Percentiles rank a stretch among this genome's conserved stretches.
phyloP scores from a whole-genome alignment of 2,888 invertebrate genomes.

The Cheilosia impressa region DNA sequence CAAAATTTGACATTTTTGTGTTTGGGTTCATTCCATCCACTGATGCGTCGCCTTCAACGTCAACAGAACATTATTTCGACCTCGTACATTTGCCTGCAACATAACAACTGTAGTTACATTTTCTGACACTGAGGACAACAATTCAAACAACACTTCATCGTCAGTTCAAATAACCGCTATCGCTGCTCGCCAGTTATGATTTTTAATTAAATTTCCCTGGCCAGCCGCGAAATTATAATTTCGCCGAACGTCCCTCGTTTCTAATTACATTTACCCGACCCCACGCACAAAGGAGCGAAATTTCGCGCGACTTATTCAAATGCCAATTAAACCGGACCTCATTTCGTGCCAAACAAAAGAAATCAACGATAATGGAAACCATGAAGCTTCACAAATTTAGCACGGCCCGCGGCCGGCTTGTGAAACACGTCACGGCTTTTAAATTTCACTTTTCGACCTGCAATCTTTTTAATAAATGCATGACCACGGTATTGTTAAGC shows the following conservation, averaged over 20 bases:
- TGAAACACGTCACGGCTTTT: conserved; percentile 14
- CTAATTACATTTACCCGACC: neutral
- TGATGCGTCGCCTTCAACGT: too few relatives aligned
- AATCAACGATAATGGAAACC: neutral
- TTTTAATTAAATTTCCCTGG: too few relatives aligned
- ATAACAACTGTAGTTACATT: too few relatives aligned
- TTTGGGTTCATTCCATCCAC: too few relatives aligned
- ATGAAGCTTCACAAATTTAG: neutral
- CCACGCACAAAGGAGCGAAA: neutral
- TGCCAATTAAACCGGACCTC: conserved; percentile 16
- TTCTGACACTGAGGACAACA: too few relatives aligned
- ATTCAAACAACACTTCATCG: too few relatives aligned
- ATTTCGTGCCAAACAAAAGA: neutral
- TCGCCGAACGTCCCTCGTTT: neutral
- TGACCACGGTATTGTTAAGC: conserved; percentile 32
- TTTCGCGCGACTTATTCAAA: conserved; percentile 3
- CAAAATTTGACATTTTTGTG: too few relatives aligned
- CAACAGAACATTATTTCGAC: too few relatives aligned
- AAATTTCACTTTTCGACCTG: conserved; percentile 19
- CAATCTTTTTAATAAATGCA: conserved; percentile 57
- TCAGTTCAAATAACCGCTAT: too few relatives aligned
- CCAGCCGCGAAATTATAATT: neutral
- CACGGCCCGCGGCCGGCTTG: neutral
- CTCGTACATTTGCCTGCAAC: too few relatives aligned
- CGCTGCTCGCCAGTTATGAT: too few relatives aligned